Evolutionary conservation across 1,140 invertebrate genomes (phyloP), one percentile per base, ranked within the genome.

Genomic region (Trichonephila clavata): DNA sequence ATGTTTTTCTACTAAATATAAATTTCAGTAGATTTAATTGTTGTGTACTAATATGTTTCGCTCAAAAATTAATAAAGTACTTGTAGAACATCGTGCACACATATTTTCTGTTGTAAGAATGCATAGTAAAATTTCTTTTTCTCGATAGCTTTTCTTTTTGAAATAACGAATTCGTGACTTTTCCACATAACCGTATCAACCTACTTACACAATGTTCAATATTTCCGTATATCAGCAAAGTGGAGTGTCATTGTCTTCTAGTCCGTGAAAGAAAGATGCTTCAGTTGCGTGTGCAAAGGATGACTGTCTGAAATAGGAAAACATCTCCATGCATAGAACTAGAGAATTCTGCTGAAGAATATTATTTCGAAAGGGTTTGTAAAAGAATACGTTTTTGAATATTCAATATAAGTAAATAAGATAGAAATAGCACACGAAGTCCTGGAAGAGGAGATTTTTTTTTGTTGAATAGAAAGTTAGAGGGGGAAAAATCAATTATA

Each of bases 151-250:
- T 63, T 24, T 8, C 18, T 57, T 87, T 8, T 21, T 24, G 21
- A 60, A 59, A 60, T 18, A 59, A 59, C 21, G 39, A 20, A 77
- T 89, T 77, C 87, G 87, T 89, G 87, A 89, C 87, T 68, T 89
- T 89, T 89, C 87, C 87, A 71, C 27, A 89, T 89, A 89, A 89
- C 87, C 32, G 87, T 57, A 50, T 21, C 65, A 32, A 16, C 39
- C 50, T 59, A 60, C 84, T 86, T 24, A 57, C 32, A n/a, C 57
- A 61, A 27, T 27, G 61, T 89, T 32, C 87, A 89, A 89, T 77
- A 89, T 89, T 89, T 89, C 50, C 87, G 61, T 71, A 89, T 43
- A 71, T 77, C 87, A 89, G 71, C 87, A 89, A 50, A 77, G 32
- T 89, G 57, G 39, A 71, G 87, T 77, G 87, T 89, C 87, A 77